Evolutionary conservation across 2,113 vertebrate genomes (phyloP), one percentile per base, ranked within the genome.

Genomic region (Muscicapa adusta): DNA sequence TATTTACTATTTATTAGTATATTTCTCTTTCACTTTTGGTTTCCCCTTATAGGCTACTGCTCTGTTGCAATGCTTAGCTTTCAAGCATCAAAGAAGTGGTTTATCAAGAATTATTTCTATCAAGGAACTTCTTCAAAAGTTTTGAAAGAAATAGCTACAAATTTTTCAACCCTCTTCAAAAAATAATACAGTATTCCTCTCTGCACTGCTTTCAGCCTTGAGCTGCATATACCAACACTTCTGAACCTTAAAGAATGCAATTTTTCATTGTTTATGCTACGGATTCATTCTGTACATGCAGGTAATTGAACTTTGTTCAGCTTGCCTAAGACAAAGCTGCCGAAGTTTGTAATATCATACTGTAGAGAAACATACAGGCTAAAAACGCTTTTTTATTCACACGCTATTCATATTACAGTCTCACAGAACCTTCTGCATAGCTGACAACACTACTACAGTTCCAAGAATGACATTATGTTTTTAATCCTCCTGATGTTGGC

Each of bases 401-500:
- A 36, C 14, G 16, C 7, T 56, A 28, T 29, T 63, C 50, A 12
- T 34, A 42, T 31, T 48, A 56, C 0, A 33, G 43, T 45, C 56
- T 71, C 62, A n/a, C 0, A 71, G 40, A 89, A 51, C 43, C 67
- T 73, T 34, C 36, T 17, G 34, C 40, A 53, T 2, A 75, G 57
- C 19, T 53, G 29, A 12, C 28, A 88, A 40, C 0, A 4, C 17
- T 47, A 29, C 23, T 48, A 18, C 10, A 66, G 19, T 28, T 80
- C 61, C 15, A 60, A 4, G 38, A 71, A 73, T 1, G 2, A 54
- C 13, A 70, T 29, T 56, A 58, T 0, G 1, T n/a, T 13, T 33
- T 74, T 31, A 48, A 48, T 78, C 31, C 45, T 61, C 33, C 47
- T 65, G 16, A 51, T 70, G 24, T 3, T 67, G 14, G 51, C 57